Conservation (phyloP, 2,113 vertebrate species). For the Laticauda laticaudata region DNA sequence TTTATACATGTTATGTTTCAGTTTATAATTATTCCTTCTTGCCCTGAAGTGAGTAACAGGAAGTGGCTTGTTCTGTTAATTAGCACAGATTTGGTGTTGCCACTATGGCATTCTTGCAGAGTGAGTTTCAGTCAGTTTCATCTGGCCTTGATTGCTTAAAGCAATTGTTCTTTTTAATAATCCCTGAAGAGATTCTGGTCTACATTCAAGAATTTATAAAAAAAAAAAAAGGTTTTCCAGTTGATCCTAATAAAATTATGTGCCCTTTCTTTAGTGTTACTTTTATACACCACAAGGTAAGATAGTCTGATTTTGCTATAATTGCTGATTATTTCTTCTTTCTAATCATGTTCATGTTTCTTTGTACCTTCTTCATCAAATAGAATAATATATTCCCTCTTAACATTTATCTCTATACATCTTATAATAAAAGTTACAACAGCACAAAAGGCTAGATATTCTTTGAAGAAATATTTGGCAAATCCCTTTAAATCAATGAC, state of each 20-base stretch:
- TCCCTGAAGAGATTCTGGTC: neutral
- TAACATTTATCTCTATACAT: neutral
- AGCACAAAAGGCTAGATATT: neutral
- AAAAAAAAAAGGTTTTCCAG: neutral
- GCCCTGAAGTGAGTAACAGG: constrained; percentile 64
- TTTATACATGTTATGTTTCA: neutral
- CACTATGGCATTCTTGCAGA: constrained; percentile 41
- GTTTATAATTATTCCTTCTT: neutral
- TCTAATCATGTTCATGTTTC: neutral
- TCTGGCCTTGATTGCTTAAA: neutral
- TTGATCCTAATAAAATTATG: neutral
- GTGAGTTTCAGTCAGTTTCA: constrained; percentile 36
- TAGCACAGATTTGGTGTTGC: constrained; percentile 38
- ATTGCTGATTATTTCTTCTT: neutral
- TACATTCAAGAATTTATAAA: neutral
- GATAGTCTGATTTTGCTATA: neutral
- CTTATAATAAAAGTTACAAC: neutral
- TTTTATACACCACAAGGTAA: neutral
- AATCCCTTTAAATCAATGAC: neutral
- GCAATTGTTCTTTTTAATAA: neutral
- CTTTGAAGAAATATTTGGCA: neutral
- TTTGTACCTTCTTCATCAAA: neutral
- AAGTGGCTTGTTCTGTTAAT: constrained; percentile 39
- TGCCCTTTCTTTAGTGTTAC: neutral
- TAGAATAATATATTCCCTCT: neutral